Conservation (phyloP, 1,140 invertebrate species). For the Himalopsyche phryganea region DNA sequence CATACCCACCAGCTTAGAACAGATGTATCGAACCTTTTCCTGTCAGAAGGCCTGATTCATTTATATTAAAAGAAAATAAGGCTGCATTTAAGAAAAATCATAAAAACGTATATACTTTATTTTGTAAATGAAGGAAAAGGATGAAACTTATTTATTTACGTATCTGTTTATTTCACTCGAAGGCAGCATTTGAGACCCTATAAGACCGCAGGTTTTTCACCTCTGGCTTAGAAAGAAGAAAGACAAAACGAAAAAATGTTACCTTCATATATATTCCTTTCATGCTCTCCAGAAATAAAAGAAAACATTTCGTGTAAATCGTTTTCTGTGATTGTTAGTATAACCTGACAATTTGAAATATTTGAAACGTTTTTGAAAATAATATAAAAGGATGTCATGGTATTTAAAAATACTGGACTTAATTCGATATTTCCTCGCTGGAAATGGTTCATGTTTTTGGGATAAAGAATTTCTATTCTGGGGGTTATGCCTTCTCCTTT, state of each 20-base stretch:
- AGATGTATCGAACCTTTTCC: not conserved
- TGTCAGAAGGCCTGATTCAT: too few species aligned
- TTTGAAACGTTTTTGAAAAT: slow-evolving; percentile 6
- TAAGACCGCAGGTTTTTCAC: too few species aligned
- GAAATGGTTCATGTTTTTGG: slow-evolving; percentile 1
- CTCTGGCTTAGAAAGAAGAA: too few species aligned
- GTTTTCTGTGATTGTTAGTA: not conserved
- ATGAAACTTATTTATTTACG: too few species aligned
- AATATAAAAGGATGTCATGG: not conserved
- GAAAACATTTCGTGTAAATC: not conserved
- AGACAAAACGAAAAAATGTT: too few species aligned
- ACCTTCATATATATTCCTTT: not conserved
- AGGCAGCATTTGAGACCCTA: too few species aligned
- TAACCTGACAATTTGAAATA: not conserved
- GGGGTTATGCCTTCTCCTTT: slow-evolving; percentile 9
- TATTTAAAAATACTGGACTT: slow-evolving; percentile 7
- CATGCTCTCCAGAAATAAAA: not conserved
- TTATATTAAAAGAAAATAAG: not conserved
- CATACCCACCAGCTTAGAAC: not conserved
- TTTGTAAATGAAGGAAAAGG: too few species aligned
- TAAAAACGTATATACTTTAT: too few species aligned
- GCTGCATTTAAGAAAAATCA: not conserved
- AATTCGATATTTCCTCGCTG: not conserved
- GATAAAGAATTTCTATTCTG: slow-evolving; percentile 8
- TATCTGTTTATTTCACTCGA: too few species aligned